Base-by-base conservation (phyloP, 64 coral and sea anemone genomes). In the Trachythela sp. region DNA sequence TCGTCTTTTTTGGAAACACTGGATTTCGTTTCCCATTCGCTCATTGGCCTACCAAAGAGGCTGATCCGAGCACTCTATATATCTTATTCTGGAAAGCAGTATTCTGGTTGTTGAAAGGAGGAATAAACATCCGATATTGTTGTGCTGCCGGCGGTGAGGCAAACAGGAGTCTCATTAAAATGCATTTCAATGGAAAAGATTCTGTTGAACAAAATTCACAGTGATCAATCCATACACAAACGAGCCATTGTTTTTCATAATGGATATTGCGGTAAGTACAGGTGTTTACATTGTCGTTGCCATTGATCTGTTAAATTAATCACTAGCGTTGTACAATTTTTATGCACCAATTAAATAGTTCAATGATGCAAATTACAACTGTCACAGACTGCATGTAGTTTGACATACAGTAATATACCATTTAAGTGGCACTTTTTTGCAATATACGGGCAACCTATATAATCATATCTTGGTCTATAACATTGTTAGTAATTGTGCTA, bases 51-150 rank as follows among this genome's bases (percentile, higher is more conserved):
- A 72, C 68, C 15, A 72, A 72, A 72, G 68, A 72, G 29, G 68
- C 29, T 72, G 68, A 72, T 72, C 68, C 68, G 11, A 35, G n/a
- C 24, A 72, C 68, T 35, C 68, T 72, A 35, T 72, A 72, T 26
- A 35, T 4, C 10, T 26, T 72, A 35, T 72, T 72, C 33, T 72
- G 68, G 68, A 35, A 72, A 26, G 68, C 68, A 22, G 68, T 72
- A 35, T 35, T 72, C n/a, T 72, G 68, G 68, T 72, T 72, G 33
- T 35, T 72, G 68, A 72, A 72, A 72, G 68, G n/a, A 31, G 68
- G 68, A 22, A 29, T 6, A 31, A 35, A 9, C n/a, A 72, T 35
- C 68, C 1, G n/a, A 8, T 6, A 72, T 72, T 6, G 68, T n/a
- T 72, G 68, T 72, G 24, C n/a, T 8, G 68, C 17, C 33, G 68